Base-by-base conservation (phyloP, 1,140 invertebrate species). In the Steinernema khuongi region DNA sequence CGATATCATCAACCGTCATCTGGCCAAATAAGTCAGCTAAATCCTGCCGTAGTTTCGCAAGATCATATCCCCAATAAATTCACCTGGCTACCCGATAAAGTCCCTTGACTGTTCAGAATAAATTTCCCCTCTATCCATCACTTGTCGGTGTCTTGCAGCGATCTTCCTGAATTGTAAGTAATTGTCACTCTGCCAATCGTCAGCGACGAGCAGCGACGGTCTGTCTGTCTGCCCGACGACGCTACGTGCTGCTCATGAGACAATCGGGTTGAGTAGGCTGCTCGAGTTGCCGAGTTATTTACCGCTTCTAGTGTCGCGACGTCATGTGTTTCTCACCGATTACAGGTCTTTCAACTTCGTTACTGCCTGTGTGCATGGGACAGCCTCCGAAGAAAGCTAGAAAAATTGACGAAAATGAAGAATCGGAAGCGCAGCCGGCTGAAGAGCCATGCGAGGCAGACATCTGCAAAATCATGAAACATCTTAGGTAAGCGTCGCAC, bases 1-100 rank as follows among this genome's bases (percentile, higher is more conserved):
- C 82, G 82, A 85, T 60, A 84, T 92, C 67, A 86, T 88, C 74
- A 82, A 84, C 22, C 67, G 73, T 44, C 32, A 79, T 44, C 72
- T 82, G 31, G 68, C 73, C 17, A 81, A 79, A 67, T 67, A 67
- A 67, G n/a, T n/a, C n/a, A n/a, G n/a, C n/a, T n/a, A n/a, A n/a
- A n/a, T n/a, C n/a, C n/a, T n/a, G n/a, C n/a, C n/a, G n/a, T n/a
- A n/a, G n/a, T n/a, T n/a, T n/a, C n/a, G n/a, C n/a, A n/a, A n/a
- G n/a, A n/a, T n/a, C n/a, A n/a, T n/a, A n/a, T n/a, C n/a, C n/a
- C n/a, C n/a, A n/a, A n/a, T n/a, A n/a, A n/a, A n/a, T 41, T 7
- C 36, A 41, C 7, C 36, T 41, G 36, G 7, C 36, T 41, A n/a
- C 36, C 36, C 7, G 36, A 41, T n/a, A n/a, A 11, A 41, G 36